Conservation (phyloP, 2,797 vertebrate species). For the Liparis tanakae region DNA sequence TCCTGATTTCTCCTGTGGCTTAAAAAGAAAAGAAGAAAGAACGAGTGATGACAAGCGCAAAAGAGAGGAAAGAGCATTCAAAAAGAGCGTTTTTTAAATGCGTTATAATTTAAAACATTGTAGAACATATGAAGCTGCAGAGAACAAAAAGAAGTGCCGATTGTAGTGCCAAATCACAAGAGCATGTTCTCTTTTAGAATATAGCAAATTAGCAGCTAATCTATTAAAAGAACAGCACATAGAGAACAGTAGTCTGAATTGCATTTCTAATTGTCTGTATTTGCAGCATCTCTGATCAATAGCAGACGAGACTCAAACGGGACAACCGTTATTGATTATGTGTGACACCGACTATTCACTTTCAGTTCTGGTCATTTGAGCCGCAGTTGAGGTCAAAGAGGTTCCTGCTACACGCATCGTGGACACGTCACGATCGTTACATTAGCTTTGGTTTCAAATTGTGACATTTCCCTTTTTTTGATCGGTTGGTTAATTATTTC, state of each 20-base stretch:
- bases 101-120: not conserved
- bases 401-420: not conserved
- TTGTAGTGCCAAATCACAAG: not conserved
- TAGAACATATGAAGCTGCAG: not conserved
- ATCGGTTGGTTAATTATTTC: not conserved
- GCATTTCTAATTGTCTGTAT: slow-evolving; percentile 23
- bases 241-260: slow-evolving; percentile 23
- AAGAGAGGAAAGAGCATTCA: not conserved
- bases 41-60: not conserved
- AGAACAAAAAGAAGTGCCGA: not conserved
- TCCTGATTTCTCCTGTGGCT: slow-evolving; percentile 92
- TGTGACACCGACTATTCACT: slow-evolving; percentile 16
- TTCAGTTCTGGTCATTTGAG: not conserved
- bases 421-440: not conserved
- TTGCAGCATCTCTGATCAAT: slow-evolving; percentile 57
- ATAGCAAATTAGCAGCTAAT: not conserved
- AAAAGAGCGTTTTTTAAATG: not conserved
- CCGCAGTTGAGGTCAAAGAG: not conserved
- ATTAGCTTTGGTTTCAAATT: not conserved
- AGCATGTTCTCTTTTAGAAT: slow-evolving; percentile 1
- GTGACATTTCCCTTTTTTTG: not conserved
- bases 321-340: slow-evolving; percentile 35
- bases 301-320: slow-evolving; percentile 3
- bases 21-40: slow-evolving; percentile 15
- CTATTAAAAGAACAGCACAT: slow-evolving; percentile 1